Evolutionary conservation across 2,888 invertebrate species (phyloP).

Genomic region (Agrypnus murinus): DNA sequence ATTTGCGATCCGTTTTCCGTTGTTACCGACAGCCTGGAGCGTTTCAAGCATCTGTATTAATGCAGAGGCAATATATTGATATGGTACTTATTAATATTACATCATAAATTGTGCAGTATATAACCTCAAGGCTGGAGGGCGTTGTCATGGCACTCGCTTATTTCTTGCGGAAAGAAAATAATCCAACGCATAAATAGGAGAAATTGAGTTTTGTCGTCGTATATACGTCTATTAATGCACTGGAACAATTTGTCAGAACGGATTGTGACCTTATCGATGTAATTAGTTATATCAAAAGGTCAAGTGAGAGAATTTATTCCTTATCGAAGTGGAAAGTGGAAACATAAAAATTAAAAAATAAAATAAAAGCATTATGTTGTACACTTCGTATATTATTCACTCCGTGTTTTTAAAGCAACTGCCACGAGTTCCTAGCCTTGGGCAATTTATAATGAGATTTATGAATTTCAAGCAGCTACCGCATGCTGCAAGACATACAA

Average conservation of each 20-base stretch:
- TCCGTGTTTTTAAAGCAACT: conserved; percentile 42
- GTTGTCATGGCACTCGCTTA: conserved; percentile 63
- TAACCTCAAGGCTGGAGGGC: conserved; percentile 62
- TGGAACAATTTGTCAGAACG: conserved; percentile 30
- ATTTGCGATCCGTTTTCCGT: conserved; percentile 55
- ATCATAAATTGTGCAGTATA: conserved; percentile 59
- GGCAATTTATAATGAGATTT: conserved; percentile 49
- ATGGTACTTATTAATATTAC: conserved; percentile 63
- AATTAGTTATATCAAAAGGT: conserved; percentile 37
- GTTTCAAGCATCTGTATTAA: conserved; percentile 57
- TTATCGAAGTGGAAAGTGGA: conserved; percentile 5
- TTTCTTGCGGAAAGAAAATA: conserved; percentile 61
- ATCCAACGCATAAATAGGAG: conserved; percentile 58
- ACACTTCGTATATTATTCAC: conserved; percentile 8
- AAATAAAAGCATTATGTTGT: conserved; percentile 22
- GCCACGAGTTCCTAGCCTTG: conserved; percentile 45
- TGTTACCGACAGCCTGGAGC: conserved; percentile 53
- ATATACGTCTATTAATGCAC: conserved; percentile 40
- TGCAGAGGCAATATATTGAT: conserved; percentile 59
- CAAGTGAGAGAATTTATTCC: conserved; percentile 23
- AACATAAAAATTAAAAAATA: conserved; percentile 22
- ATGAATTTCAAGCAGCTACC: conserved; percentile 50
- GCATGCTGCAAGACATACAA: conserved; percentile 31
- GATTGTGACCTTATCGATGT: conserved; percentile 12
- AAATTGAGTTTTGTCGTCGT: conserved; percentile 57